These are phyloP conservation scores for Eurytoma californica DNA, from an alignment of 2,888 invertebrate genomes.

Conservation along the genomic window DNA sequence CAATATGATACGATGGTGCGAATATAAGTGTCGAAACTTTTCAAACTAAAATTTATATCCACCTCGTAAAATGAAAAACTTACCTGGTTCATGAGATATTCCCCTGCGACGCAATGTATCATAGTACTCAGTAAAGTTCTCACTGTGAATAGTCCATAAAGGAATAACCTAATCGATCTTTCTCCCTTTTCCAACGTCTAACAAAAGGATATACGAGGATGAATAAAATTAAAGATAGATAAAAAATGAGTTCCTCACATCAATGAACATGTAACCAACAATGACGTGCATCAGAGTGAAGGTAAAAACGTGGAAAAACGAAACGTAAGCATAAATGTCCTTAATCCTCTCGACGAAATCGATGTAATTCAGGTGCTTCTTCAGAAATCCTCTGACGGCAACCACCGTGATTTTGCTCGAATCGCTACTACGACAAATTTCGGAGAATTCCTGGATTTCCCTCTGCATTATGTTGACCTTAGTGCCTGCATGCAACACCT, in stretches of 20 bases:
- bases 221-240: not conserved
- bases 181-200: conserved; percentile 21
- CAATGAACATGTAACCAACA: conserved; percentile 26
- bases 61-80: not conserved
- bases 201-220: too few species aligned
- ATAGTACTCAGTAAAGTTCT: conserved; percentile 10
- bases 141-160: conserved; percentile 20
- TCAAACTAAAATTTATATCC: not conserved
- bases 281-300: conserved; percentile 32
- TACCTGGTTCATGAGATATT: conserved; percentile 30
- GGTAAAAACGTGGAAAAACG: conserved; percentile 20
- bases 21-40: too few species aligned
- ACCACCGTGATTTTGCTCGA: not conserved
- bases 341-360: conserved; percentile 9
- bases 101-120: conserved; percentile 20
- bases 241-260: conserved; percentile 12
- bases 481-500: conserved; percentile 26
- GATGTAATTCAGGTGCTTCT: conserved; percentile 23
- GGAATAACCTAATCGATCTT: conserved; percentile 9
- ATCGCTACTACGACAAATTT: not conserved
- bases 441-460: conserved; percentile 19
- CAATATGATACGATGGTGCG: too few species aligned
- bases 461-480: not conserved
- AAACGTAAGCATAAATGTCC: conserved; percentile 10
- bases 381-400: not conserved